Conservation (phyloP, 1,140 invertebrate species). For the Drosophila nebulosa region DNA sequence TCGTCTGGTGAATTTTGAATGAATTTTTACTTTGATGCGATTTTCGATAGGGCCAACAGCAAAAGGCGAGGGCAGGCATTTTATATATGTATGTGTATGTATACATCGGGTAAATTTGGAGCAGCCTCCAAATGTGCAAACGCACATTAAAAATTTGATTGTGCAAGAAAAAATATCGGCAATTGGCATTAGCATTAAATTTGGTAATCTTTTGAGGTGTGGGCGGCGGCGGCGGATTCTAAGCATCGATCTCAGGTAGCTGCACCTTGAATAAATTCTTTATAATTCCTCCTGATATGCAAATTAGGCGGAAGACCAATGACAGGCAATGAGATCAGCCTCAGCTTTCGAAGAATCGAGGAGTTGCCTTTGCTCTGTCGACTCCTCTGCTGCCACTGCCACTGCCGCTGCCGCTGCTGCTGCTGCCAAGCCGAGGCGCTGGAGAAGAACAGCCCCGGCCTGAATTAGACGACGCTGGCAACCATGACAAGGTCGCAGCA, state of each 20-base stretch:
- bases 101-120: slow-evolving; percentile 45
- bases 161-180: slow-evolving; percentile 26
- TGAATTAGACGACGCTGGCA: slow-evolving; percentile 75
- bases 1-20: slow-evolving; percentile 44
- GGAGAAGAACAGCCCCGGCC: slow-evolving; percentile 77
- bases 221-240: not conserved
- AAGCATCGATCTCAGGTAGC: slow-evolving; percentile 20
- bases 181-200: slow-evolving; percentile 9
- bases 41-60: slow-evolving; percentile 43
- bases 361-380: slow-evolving; percentile 7
- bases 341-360: slow-evolving; percentile 31
- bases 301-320: slow-evolving; percentile 28
- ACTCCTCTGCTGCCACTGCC: slow-evolving; percentile 5
- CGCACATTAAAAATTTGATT: slow-evolving; percentile 17
- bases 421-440: slow-evolving; percentile 50
- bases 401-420: slow-evolving; percentile 9
- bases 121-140: slow-evolving; percentile 24
- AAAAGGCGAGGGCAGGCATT: slow-evolving; percentile 35
- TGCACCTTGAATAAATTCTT: slow-evolving; percentile 42
- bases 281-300: slow-evolving; percentile 62
- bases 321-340: slow-evolving; percentile 47
- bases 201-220: slow-evolving; percentile 10
- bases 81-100: slow-evolving; percentile 3
- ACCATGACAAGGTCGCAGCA: slow-evolving; percentile 75
- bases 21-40: slow-evolving; percentile 54